Evolutionary conservation across 2,888 invertebrate genomes (phyloP), one percentile per base, ranked within the genome.

Genomic region (Sarcophaga subvicina): DNA sequence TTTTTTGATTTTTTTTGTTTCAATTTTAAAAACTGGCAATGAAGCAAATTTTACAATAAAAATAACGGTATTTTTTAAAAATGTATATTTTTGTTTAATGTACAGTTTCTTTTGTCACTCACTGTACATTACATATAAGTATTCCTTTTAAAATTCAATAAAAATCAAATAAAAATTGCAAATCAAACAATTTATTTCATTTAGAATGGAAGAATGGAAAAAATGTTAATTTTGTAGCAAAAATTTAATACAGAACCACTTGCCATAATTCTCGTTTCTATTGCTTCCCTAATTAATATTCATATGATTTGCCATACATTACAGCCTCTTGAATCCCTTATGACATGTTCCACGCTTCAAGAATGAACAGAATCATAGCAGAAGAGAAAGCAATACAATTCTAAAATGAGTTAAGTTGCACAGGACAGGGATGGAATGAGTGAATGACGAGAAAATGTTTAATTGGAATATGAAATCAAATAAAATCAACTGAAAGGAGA

Each of bases 401-500:
- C 6, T 14, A n/a, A 25, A 54, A n/a, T 11, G 17, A 22, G 22
- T 14, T 47, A 14, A 47, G 10, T n/a, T 71, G 14, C n/a, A 60
- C 25, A 27, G 1, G 3, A 25, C 37, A 20, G 17, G 14, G 27
- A 27, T 59, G 64, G n/a, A 17, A 17, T 54, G 54, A 0, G 1
- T 0, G 54, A 54, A 12, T 37, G 37, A 10, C 37, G 0, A 54
- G 49, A 54, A 54, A 54, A 62, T 59, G 27, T 80, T 88, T 85
- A 88, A 88, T 88, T 88, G 86, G 80, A 83, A 86, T 76, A 78
- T 3, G 17, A 66, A 73, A 60, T n/a, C 63, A 63, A 66, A 67
- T 79, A 76, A 73, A 78, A 84, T 82, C 62, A 80, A 85, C 71
- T 90, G 90, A 90, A 89, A 90, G 89, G 90, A 91, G 92, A 93